These are phyloP conservation scores for Myopa tessellatipennis DNA, from an alignment of 2,888 invertebrate genomes.

Conservation along the genomic window DNA sequence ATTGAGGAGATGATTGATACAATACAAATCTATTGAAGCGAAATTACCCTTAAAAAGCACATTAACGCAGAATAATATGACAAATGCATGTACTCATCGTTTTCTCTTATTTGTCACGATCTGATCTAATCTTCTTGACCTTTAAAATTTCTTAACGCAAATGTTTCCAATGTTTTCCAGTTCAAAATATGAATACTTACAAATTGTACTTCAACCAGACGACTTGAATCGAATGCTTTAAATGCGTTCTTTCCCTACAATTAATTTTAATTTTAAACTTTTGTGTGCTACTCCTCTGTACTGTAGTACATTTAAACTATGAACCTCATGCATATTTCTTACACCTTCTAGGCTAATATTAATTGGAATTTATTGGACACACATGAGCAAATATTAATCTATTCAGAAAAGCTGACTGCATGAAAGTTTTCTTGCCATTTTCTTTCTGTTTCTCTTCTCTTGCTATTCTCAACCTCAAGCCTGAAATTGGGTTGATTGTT, in stretches of 20 bases:
- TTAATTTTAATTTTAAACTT: constrained; percentile 31
- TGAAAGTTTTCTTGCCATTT: not conserved
- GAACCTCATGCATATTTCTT: constrained; percentile 26
- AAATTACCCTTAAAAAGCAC: too few species aligned
- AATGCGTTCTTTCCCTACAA: constrained; percentile 4
- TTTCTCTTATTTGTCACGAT: too few species aligned
- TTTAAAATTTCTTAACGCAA: too few species aligned
- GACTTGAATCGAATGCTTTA: too few species aligned
- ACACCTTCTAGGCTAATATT: constrained; percentile 35
- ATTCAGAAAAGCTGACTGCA: not conserved
- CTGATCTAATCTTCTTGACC: too few species aligned
- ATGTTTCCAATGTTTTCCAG: too few species aligned
- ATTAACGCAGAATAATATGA: too few species aligned
- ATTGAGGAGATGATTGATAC: too few species aligned
- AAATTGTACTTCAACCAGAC: too few species aligned
- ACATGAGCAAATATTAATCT: constrained; percentile 33
- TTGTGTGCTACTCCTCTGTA: not conserved
- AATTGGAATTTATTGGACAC: constrained; percentile 40
- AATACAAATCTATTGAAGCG: too few species aligned
- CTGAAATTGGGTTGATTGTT: not conserved
- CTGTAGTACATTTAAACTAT: not conserved
- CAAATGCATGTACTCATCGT: too few species aligned
- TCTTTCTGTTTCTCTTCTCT: not conserved
- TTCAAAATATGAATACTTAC: too few species aligned
- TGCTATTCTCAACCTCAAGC: not conserved